phyloP scores from a whole-genome alignment of 2,888 invertebrate species.

The Lepidonotus clava region DNA sequence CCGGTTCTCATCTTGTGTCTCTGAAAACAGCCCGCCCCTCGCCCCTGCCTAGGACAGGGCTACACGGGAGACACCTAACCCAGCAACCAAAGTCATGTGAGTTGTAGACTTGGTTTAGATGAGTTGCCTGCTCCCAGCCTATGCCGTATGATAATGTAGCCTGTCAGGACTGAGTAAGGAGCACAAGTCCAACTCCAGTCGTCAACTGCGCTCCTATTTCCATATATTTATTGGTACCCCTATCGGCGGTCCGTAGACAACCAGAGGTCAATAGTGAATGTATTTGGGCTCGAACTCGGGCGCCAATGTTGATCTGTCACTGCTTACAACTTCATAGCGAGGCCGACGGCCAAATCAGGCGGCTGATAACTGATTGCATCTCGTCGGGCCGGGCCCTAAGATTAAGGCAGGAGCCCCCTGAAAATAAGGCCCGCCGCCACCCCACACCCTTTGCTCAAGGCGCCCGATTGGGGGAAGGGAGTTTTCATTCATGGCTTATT shows the following conservation, averaged over 20 bases:
- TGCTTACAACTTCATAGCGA: slow-evolving; percentile 2
- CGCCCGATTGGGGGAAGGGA: neutral
- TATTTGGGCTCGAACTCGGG: neutral
- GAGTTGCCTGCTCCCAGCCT: too few species aligned
- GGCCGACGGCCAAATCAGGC: neutral
- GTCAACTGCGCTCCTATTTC: slow-evolving; percentile 30
- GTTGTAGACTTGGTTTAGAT: too few species aligned
- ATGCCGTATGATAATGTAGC: too few species aligned
- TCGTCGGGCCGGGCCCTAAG: neutral
- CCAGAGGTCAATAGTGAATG: too few species aligned
- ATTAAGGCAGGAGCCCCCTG: slow-evolving; percentile 17
- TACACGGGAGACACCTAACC: too few species aligned
- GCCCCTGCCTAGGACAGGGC: too few species aligned
- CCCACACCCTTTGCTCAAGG: neutral
- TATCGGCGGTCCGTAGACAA: too few species aligned
- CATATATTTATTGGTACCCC: slow-evolving; percentile 24
- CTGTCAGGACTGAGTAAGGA: too few species aligned
- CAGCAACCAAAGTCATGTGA: too few species aligned
- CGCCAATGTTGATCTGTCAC: slow-evolving; percentile 16
- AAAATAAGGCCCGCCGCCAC: slow-evolving; percentile 1
- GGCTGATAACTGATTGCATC: slow-evolving; percentile 46
- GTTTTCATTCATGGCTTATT: slow-evolving; percentile 47
- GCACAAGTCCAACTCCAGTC: too few species aligned
- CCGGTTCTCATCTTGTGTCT: too few species aligned
- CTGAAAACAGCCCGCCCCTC: too few species aligned